These are phyloP conservation scores for Sialis fuliginosa DNA, from an alignment of 2,888 invertebrate genomes.

Conservation along the genomic window DNA sequence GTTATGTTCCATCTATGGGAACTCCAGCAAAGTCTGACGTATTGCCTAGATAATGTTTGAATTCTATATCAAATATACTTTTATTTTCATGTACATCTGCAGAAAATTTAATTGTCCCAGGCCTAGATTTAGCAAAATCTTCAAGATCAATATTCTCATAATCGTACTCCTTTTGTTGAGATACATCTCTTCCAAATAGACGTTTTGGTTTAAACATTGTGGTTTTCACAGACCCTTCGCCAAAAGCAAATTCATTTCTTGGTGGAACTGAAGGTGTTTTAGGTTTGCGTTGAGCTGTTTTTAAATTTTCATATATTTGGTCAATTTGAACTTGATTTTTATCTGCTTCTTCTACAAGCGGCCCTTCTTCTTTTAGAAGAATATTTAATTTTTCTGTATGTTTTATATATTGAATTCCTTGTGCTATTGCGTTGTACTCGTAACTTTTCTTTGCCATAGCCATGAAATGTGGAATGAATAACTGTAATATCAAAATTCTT, in stretches of 20 bases:
- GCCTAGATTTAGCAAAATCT: too few relatives aligned
- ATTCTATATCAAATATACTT: too few relatives aligned
- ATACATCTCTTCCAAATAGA: neutral
- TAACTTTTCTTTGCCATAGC: slow-evolving; percentile 48
- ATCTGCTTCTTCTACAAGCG: slow-evolving; percentile 32
- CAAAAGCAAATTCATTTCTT: slow-evolving; percentile 7
- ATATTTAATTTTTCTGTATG: slow-evolving; percentile 49
- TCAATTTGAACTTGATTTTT: slow-evolving; percentile 35
- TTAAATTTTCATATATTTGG: slow-evolving; percentile 30
- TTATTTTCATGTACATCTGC: too few relatives aligned
- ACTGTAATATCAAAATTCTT: slow-evolving; percentile 42
- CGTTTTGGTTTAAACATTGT: neutral
- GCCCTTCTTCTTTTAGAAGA: slow-evolving; percentile 37
- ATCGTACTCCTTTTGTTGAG: neutral
- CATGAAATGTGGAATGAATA: slow-evolving; percentile 55
- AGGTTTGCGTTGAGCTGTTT: slow-evolving; percentile 10
- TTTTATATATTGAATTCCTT: slow-evolving; percentile 47
- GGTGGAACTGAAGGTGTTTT: slow-evolving; percentile 11
- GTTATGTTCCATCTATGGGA: too few relatives aligned
- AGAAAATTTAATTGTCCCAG: too few relatives aligned
- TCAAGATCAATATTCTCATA: too few relatives aligned
- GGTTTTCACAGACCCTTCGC: too few relatives aligned
- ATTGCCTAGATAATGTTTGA: too few relatives aligned
- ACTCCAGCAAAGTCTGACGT: too few relatives aligned
- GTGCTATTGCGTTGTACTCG: slow-evolving; percentile 37